Conservation (phyloP, 2,113 vertebrate species). For the Ploceus nigricollis region DNA sequence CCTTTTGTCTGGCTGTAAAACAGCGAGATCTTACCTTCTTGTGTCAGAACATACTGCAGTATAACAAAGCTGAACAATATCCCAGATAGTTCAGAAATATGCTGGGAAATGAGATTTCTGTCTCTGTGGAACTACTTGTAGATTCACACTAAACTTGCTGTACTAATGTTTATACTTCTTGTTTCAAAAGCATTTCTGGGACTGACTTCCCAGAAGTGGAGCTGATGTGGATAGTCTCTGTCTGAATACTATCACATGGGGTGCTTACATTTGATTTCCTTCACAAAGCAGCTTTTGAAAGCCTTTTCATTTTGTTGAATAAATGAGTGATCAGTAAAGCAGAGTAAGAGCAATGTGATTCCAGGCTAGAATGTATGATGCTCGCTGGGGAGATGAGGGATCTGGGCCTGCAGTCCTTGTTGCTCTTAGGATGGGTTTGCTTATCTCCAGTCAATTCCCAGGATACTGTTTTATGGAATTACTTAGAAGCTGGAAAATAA, state of each 20-base stretch:
- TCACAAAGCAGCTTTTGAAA: background rate
- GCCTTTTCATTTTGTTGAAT: background rate
- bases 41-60: background rate
- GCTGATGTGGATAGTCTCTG: background rate
- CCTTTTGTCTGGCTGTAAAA: background rate
- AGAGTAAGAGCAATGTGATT: background rate
- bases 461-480: background rate
- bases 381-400: background rate
- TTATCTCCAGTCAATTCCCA: background rate
- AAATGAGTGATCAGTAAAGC: background rate
- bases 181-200: background rate
- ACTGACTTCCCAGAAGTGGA: background rate
- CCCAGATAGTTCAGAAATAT: background rate
- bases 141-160: background rate
- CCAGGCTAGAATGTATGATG: background rate
- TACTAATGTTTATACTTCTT: background rate
- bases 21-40: background rate
- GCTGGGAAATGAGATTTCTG: background rate
- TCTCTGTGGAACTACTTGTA: background rate
- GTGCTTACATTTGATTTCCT: background rate
- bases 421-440: background rate
- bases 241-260: background rate
- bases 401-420: background rate
- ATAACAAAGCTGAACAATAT: background rate
- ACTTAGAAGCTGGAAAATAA: background rate